Conservation (phyloP, 2,113 vertebrate genomes). For the Micromys minutus region DNA sequence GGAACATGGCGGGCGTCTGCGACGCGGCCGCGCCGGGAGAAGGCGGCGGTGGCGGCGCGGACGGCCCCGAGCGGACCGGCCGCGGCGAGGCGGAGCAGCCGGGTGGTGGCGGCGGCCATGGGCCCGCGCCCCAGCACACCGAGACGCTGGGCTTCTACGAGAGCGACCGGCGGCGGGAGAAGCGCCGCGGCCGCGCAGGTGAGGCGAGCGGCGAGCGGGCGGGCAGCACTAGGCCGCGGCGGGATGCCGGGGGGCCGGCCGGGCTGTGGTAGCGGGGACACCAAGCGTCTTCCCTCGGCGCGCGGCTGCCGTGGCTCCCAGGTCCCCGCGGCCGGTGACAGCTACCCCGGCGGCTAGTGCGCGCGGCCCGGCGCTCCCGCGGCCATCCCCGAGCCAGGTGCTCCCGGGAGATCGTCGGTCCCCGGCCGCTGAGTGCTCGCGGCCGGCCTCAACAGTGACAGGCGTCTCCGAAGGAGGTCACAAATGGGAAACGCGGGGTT, state of each 20-base stretch:
- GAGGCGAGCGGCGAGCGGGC: slow-evolving; percentile 49
- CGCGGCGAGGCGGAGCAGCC: slow-evolving; percentile 74
- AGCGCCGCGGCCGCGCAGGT: slow-evolving; percentile 83
- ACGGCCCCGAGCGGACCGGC: slow-evolving; percentile 66
- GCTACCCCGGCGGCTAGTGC: neutral
- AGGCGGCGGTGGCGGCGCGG: slow-evolving; percentile 66
- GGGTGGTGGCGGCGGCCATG: slow-evolving; percentile 41
- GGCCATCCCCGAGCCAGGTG: neutral
- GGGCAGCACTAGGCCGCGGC: neutral
- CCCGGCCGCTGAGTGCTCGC: neutral
- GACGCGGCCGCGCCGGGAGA: slow-evolving; percentile 64
- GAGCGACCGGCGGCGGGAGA: slow-evolving; percentile 83
- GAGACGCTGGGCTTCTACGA: slow-evolving; percentile 88
- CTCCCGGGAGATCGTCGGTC: neutral
- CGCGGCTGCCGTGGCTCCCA: neutral
- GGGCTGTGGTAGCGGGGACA: neutral
- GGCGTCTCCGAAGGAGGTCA: neutral
- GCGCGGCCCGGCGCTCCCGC: neutral
- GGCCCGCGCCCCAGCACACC: slow-evolving; percentile 75
- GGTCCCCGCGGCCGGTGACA: neutral
- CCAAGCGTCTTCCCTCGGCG: neutral
- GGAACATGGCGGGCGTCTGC: slow-evolving; percentile 82
- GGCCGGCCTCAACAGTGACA: neutral
- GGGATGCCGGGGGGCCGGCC: neutral
- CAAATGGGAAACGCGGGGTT: neutral